Evolutionary conservation across 1,140 invertebrate genomes (phyloP).

Genomic region (Orchesella cincta): DNA sequence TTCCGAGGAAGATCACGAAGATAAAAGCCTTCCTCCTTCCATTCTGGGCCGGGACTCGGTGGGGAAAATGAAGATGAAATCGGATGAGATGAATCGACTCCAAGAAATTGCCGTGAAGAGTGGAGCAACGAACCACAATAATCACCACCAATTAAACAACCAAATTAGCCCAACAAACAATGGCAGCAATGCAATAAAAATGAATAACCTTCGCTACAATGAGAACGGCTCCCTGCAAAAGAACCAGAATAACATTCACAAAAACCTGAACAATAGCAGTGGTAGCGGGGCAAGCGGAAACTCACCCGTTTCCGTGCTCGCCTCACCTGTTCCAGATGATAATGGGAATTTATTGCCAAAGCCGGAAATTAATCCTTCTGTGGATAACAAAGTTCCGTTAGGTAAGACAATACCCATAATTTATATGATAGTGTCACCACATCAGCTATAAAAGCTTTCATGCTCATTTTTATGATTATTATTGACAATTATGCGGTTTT

Average conservation of each 20-base stretch:
- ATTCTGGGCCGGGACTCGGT: slow-evolving; percentile 45
- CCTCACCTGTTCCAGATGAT: neutral
- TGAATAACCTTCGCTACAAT: slow-evolving; percentile 2
- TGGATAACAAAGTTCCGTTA: slow-evolving; percentile 44
- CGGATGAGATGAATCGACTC: slow-evolving; percentile 39
- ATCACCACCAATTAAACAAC: neutral
- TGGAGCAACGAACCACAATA: slow-evolving; percentile 19
- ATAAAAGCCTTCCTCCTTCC: slow-evolving; percentile 38
- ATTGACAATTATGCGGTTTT: neutral
- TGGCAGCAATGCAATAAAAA: neutral
- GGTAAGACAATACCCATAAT: too few species aligned
- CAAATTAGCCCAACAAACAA: slow-evolving; percentile 19
- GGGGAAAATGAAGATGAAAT: slow-evolving; percentile 36
- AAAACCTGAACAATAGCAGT: slow-evolving; percentile 34
- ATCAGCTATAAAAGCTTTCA: neutral
- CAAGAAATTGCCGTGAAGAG: slow-evolving; percentile 39
- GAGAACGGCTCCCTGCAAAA: neutral
- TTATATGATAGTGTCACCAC: neutral
- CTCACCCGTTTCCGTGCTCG: slow-evolving; percentile 34
- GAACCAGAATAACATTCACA: slow-evolving; percentile 33
- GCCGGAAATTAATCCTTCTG: slow-evolving; percentile 43
- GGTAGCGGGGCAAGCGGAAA: neutral
- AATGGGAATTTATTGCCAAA: slow-evolving; percentile 32
- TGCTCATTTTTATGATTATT: neutral
- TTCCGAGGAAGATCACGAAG: slow-evolving; percentile 42